phyloP scores from a whole-genome alignment of 2,113 vertebrate genomes.

The Dicaeum eximium region DNA sequence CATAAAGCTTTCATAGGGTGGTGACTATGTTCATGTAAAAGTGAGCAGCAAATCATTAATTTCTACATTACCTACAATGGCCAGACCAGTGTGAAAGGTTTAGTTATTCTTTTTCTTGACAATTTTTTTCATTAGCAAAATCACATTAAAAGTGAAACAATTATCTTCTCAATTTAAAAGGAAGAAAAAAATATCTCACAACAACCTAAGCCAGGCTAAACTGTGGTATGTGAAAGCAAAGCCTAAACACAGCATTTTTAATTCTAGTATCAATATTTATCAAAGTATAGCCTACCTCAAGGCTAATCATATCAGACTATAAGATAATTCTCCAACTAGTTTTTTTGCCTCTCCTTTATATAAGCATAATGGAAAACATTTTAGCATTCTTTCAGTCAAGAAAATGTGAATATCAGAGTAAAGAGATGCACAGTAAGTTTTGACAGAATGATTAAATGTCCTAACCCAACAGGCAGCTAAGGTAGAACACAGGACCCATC shows the following conservation, averaged over 20 bases:
- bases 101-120: background rate
- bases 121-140: constrained; percentile 28
- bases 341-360: background rate
- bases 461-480: constrained; percentile 2
- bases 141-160: background rate
- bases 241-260: background rate
- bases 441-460: constrained; percentile 48
- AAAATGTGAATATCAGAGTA: constrained; percentile 8
- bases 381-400: background rate
- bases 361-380: background rate
- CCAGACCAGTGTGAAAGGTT: constrained; percentile 9
- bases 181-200: background rate
- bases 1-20: background rate
- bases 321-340: background rate
- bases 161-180: constrained; percentile 16
- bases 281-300: background rate
- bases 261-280: constrained; percentile 52
- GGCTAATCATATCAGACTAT: background rate
- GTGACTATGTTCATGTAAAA: background rate
- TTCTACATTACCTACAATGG: background rate
- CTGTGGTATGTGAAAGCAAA: background rate
- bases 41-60: background rate
- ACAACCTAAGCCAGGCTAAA: background rate
- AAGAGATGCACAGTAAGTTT: background rate
- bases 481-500: background rate